Evolutionary conservation across 2,797 vertebrate species (phyloP).

Genomic region (Channallabes apus): DNA sequence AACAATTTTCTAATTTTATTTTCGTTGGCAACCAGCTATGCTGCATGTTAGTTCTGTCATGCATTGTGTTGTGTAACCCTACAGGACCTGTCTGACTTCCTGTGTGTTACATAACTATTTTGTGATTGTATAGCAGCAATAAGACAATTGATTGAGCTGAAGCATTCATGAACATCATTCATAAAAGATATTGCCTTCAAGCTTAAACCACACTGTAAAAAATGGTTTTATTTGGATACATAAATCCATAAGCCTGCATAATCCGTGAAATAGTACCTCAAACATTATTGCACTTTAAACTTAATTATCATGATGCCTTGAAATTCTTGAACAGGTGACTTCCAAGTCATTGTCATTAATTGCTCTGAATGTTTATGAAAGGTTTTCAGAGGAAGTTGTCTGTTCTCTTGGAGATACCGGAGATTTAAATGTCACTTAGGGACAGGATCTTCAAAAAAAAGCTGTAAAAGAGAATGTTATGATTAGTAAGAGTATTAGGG

Average conservation of each 20-base stretch:
- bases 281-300: constrained; percentile 15
- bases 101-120: constrained; percentile 45
- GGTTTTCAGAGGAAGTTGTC: not conserved
- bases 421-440: constrained; percentile 65
- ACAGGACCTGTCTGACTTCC: constrained; percentile 65
- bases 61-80: constrained; percentile 25
- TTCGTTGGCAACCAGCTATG: constrained; percentile 16
- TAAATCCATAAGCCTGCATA: not conserved
- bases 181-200: not conserved
- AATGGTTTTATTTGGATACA: not conserved
- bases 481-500: not conserved
- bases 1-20: not conserved
- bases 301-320: not conserved
- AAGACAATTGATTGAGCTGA: not conserved
- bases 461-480: constrained; percentile 64
- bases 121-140: not conserved
- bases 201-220: not conserved
- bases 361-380: not conserved
- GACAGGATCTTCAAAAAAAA: constrained; percentile 73
- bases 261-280: not conserved
- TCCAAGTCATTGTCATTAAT: not conserved
- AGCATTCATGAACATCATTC: not conserved
- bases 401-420: not conserved
- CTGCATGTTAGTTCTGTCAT: no score
- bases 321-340: not conserved